Base-by-base conservation (phyloP, 2,888 invertebrate species). In the Syritta pipiens region DNA sequence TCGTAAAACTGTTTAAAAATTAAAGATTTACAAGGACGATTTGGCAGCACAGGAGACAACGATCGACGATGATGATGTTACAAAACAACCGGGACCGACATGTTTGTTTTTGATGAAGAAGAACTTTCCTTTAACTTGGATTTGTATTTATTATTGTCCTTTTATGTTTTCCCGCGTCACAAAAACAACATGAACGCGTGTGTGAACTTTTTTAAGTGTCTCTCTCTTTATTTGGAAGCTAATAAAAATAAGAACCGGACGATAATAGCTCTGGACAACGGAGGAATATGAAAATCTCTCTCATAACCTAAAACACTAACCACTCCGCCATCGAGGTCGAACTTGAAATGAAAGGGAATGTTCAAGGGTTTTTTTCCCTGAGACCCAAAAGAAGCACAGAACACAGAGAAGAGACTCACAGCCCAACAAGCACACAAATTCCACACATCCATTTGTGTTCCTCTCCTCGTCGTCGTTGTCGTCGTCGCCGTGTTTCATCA, bases 301-400 rank as follows among this genome's bases (percentile, higher is more conserved):
- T 35, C 72, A 72, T 74, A 79, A 79, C 49, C 72, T 65, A 74
- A 79, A 62, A 60, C 51, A 71, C 62, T 71, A 71, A 79, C 79
- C 79, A 72, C 72, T 79, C 72, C 79, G 79, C 57, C 79, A 82
- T 82, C 83, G 83, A 84, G 83, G 84, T 84, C 84, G 84, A 84
- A 84, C 84, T 84, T 84, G 83, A 84, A 84, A 84, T 84, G 84
- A 84, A 84, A 84, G 84, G 84, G 84, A 84, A 84, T 81, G 82
- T 83, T 83, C 82, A 83, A 83, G 81, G 82, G 82, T 82, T 83
- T 77, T 69, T 69, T 75, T 81, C 63, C 75, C 75, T 42, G 48
- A 81, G n/a, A n/a, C n/a, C 67, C 71, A 69, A 69, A 69, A 76
- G 79, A 72, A 79, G 48, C 74, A 68, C 49, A 37, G 14, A 30